Percentiles rank a stretch among this genome's conserved stretches.
Conservation (phyloP, 2,888 invertebrate genomes). For the Trichacis sp. region DNA sequence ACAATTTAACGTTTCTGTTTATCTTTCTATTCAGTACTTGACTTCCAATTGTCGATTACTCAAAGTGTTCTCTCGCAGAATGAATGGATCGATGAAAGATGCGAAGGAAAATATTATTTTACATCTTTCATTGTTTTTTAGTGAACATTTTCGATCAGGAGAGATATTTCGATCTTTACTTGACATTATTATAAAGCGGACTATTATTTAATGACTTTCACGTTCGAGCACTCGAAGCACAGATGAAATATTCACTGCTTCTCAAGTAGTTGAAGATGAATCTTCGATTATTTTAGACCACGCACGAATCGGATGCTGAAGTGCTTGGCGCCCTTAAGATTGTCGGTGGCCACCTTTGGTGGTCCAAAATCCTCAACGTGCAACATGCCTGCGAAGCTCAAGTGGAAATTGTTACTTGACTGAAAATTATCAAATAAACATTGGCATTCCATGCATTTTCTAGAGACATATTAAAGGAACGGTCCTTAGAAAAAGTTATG, state of each 20-base stretch:
- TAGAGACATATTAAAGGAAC: no score
- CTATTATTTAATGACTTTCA: not conserved
- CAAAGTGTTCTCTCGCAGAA: not conserved
- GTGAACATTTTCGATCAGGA: no score
- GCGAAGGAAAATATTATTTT: no score
- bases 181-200: not conserved
- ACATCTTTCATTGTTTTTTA: no score
- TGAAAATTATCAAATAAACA: not conserved
- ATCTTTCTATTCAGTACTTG: not conserved
- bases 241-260: constrained; percentile 24
- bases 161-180: not conserved
- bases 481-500: no score
- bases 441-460: not conserved
- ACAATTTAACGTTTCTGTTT: constrained; percentile 25
- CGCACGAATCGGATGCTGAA: constrained; percentile 56
- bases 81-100: no score
- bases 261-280: constrained; percentile 62
- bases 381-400: constrained; percentile 62
- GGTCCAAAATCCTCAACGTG: constrained; percentile 65
- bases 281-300: constrained; percentile 58
- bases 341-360: constrained; percentile 61
- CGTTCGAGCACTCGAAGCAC: constrained; percentile 18
- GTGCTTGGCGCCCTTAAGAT: constrained; percentile 57
- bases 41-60: not conserved
- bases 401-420: constrained; percentile 54